Conservation (phyloP, 1,140 invertebrate genomes). For the Nymphalis io region DNA sequence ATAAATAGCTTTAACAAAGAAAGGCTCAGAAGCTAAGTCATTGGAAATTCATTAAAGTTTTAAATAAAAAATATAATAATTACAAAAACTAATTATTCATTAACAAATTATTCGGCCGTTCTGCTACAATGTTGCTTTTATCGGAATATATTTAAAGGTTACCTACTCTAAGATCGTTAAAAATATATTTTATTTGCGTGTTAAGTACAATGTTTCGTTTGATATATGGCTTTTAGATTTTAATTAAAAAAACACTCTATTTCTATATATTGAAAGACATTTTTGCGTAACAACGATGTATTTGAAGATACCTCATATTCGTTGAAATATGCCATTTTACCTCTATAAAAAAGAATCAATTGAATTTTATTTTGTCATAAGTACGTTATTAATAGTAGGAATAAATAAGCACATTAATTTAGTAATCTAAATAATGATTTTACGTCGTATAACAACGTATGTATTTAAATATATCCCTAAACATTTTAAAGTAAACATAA, state of each 20-base stretch:
- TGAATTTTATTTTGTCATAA: background rate
- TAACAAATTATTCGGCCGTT: background rate
- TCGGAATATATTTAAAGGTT: background rate
- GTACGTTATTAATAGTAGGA: too few species aligned
- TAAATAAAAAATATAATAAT: background rate
- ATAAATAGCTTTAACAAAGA: too few species aligned
- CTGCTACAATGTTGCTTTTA: background rate
- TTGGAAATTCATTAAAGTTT: background rate
- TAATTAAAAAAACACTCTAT: background rate
- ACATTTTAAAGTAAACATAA: background rate
- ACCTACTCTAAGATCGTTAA: background rate
- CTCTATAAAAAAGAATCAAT: background rate
- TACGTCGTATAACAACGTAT: background rate
- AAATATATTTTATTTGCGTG: slow-evolving; percentile 6
- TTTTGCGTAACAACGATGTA: background rate
- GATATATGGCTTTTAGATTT: background rate
- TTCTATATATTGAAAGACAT: background rate
- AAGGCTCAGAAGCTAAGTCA: too few species aligned
- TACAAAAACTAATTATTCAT: background rate
- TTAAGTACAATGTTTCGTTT: background rate
- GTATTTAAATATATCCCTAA: background rate
- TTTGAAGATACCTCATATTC: background rate
- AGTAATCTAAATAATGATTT: background rate
- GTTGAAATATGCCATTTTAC: background rate
- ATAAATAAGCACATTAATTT: background rate